Base-by-base conservation (phyloP, 2,797 vertebrate genomes). In the Takifugu ocellatus region DNA sequence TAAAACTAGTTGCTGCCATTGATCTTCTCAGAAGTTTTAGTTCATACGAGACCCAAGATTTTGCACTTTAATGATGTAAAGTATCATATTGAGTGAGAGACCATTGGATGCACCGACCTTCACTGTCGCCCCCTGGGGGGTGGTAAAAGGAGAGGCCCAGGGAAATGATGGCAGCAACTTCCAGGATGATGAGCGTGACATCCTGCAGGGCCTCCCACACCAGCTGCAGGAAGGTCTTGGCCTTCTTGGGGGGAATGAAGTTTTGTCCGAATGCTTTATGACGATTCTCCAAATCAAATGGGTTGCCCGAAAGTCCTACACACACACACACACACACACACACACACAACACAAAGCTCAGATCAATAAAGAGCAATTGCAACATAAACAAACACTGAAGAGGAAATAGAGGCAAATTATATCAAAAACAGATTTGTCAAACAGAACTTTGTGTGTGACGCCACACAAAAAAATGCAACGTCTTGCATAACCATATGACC, bases 151-250 rank as follows among this genome's bases (percentile, higher is more conserved):
- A 98, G 36, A 99, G 82, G 44, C 93, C 93, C 66, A 98, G 82
- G 10, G 96, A 99, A 88, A 99, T 94, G 86, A 98, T 93, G 83
- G 97, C 97, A 17, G 97, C 96, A 0, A 99, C 93, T 87, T 97
- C 95, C 84, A 99, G 85, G 78, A 99, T 98, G 75, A 99, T 98
- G 31, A 99, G 93, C 0, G 97, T 99, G 70, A 98, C 95, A 24
- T 99, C 97, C 83, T 99, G 97, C 62, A 98, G 91, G 0, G 97
- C 97, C 80, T 98, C 97, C 97, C 97, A 98, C 74, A 99, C 96
- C 84, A 99, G 91, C 84, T 94, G 92, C 84, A 99, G 87, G 88
- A 98, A 99, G 0, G 96, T 95, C 90, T 99, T 98, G 70, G 96
- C 25, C 85, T 94, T 97, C 74, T 97, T 98, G 0, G 96, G 96